Conservation (phyloP, 2,113 vertebrate species). For the Electrona antarctica region DNA sequence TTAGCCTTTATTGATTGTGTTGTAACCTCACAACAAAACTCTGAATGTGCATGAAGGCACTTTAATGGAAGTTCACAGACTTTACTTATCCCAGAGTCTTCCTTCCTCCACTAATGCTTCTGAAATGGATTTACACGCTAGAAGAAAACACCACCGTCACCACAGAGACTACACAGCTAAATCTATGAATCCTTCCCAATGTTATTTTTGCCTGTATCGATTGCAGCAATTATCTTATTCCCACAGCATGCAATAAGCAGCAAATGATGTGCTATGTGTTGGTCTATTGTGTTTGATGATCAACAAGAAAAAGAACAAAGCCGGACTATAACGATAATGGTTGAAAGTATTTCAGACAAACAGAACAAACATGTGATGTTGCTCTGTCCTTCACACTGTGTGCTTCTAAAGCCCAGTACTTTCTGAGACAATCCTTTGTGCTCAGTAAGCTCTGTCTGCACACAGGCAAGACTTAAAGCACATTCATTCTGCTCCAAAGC, state of each 20-base stretch:
- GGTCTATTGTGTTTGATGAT: neutral
- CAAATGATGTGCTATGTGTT: no score
- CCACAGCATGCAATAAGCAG: constrained; percentile 9
- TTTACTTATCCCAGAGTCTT: no score
- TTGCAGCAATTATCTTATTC: constrained; percentile 42
- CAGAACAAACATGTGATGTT: neutral
- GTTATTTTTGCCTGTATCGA: constrained; percentile 22
- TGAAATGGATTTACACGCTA: neutral
- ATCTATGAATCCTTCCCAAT: constrained; percentile 42
- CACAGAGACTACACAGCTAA: constrained; percentile 1
- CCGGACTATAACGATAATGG: neutral
- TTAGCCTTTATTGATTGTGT: no score
- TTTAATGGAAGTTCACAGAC: no score
- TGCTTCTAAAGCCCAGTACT: constrained; percentile 8
- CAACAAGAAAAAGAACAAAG: neutral
- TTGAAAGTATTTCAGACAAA: neutral
- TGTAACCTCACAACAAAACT: no score
- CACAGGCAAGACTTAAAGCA: constrained; percentile 1
- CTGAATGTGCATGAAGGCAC: no score
- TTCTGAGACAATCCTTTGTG: neutral
- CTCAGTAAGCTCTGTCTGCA: neutral
- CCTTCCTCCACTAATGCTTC: constrained; percentile 9
- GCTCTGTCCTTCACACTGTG: neutral
- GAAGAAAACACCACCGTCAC: neutral
- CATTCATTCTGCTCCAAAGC: constrained; percentile 12